phyloP scores from a whole-genome alignment of 1,140 invertebrate species.

The Leptopilina boulardi region DNA sequence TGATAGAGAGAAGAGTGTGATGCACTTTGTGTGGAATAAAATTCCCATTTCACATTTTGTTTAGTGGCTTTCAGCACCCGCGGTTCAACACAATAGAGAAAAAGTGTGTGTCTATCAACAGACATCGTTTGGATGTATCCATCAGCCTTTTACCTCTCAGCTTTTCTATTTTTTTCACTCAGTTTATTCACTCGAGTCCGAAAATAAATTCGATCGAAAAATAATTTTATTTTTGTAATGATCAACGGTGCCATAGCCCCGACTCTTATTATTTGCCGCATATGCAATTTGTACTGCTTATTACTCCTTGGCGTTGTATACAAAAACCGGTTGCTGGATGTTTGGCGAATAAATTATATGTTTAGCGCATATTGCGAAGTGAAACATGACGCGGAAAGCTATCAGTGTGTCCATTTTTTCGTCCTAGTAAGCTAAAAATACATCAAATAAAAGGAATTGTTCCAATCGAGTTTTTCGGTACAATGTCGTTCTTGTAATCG shows the following conservation, averaged over 20 bases:
- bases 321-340: slow-evolving; percentile 43
- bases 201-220: slow-evolving; percentile 22
- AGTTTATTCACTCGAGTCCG: not conserved
- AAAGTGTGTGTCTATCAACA: not conserved
- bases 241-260: slow-evolving; percentile 32
- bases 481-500: not conserved
- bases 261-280: not conserved
- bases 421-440: not conserved
- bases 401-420: not conserved
- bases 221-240: slow-evolving; percentile 39
- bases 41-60: slow-evolving; percentile 23
- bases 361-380: slow-evolving; percentile 34
- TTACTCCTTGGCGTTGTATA: slow-evolving; percentile 40
- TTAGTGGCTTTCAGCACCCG: slow-evolving; percentile 4
- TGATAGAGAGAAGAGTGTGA: not conserved
- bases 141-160: slow-evolving; percentile 43
- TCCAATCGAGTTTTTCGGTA: not conserved
- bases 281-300: slow-evolving; percentile 43
- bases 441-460: not conserved
- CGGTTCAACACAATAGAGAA: slow-evolving; percentile 1
- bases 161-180: slow-evolving; percentile 39
- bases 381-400: slow-evolving; percentile 33
- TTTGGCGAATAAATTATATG: slow-evolving; percentile 44
- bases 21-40: slow-evolving; percentile 21
- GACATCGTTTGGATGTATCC: slow-evolving; percentile 39